Evolutionary conservation across 2,888 invertebrate genomes (phyloP), one percentile per base, ranked within the genome.

Genomic region (Drosophila fungiperda): DNA sequence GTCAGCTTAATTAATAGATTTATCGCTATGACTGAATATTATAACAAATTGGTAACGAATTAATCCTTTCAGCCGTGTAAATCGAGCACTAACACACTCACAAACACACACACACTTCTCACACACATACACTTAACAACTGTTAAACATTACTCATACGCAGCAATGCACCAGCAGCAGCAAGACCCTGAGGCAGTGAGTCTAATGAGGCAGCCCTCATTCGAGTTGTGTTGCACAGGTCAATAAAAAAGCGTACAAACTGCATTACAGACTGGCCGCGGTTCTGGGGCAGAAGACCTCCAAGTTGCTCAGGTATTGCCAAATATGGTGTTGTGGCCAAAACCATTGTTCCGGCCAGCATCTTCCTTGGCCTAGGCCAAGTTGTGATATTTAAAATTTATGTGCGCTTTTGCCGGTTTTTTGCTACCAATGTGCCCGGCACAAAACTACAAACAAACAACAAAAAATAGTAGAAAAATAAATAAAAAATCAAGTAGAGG

Each of bases 1-100:
- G 90, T 91, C 87, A 87, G 86, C 87, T 90, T 91, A 91, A 92
- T 92, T 92, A 92, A 92, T 92, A 91, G 92, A 92, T 91, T 91
- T 92, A 90, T 90, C 86, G 90, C 90, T 87, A 86, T 91, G 80
- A 81, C 90, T 74, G 76, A 83, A 89, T 91, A 91, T 92, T 89
- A 84, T 89, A 91, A 89, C 87, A 90, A 89, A 90, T 92, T 92
- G 92, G 76, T 91, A 91, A 91, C 91, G 90, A 91, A 91, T 90
- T 90, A 91, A 92, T 92, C 89, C 90, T 88, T 87, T 88, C 91
- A 92, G 86, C 91, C 89, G 92, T 92, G 90, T 87, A 88, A 90
- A 82, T 84, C 76, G 78, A 68, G 63, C 68, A 60, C 55, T 49
- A 29, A 63, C 48, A 74, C 58, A 36, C 45, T 45, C 33, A 63